Conservation (phyloP, 1,140 invertebrate genomes). For the Fopius arisanus region DNA sequence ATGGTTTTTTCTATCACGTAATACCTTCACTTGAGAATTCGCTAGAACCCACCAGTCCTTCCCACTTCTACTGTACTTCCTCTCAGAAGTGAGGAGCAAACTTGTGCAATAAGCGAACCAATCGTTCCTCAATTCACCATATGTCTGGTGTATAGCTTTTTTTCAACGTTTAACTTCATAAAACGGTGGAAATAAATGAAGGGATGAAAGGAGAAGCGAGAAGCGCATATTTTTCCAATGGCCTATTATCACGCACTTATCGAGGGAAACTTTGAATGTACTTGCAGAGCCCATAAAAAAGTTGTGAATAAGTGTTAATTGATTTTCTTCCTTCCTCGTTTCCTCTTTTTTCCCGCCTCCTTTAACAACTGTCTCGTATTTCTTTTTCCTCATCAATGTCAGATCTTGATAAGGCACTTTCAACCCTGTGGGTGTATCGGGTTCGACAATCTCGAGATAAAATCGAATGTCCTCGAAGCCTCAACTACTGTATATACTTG, state of each 20-base stretch:
- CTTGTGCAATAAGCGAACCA: constrained; percentile 8
- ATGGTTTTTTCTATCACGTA: neutral
- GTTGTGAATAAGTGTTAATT: constrained; percentile 2
- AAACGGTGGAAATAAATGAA: neutral
- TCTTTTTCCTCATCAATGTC: constrained; percentile 7
- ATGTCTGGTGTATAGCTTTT: neutral
- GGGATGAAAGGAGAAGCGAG: no score
- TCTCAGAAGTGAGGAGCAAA: neutral
- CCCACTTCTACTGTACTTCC: neutral
- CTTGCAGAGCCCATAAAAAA: neutral
- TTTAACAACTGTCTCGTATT: neutral
- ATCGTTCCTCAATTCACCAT: neutral
- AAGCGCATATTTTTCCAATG: neutral
- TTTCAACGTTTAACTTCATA: neutral
- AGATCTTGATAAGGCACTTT: neutral
- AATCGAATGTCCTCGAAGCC: constrained; percentile 4
- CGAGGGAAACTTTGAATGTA: neutral
- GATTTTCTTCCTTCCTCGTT: neutral
- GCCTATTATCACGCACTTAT: constrained; percentile 5
- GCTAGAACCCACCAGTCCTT: neutral
- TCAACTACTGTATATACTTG: constrained; percentile 6
- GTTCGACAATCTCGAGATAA: neutral
- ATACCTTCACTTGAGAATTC: neutral
- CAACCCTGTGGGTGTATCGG: neutral
- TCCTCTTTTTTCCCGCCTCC: neutral